Base-by-base conservation (phyloP, 2,113 vertebrate genomes). In the Asarcornis scutulata region DNA sequence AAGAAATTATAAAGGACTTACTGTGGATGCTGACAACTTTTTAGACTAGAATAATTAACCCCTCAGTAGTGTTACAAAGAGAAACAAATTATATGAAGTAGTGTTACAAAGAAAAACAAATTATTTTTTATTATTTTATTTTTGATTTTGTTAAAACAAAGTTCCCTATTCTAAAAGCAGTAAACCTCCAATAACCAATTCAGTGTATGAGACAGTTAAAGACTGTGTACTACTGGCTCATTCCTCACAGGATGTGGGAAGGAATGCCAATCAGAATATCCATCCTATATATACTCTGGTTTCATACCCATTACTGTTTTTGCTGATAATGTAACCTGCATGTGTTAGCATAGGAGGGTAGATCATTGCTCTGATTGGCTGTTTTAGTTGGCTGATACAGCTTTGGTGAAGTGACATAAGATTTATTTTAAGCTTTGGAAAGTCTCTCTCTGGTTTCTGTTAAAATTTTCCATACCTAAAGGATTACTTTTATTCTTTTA, bases 401-500 rank as follows among this genome's bases (percentile, higher is more conserved):
- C n/a, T 78, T 36, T 75, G 74, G 22, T 34, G 62, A 82, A 67
- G 81, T 55, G 22, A 26, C 1, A 1, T n/a, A 5, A 82, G 17
- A 58, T 71, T 50, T 66, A 69, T 6, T 53, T 32, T 66, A 71
- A 36, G 3, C 3, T 84, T 74, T 81, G 8, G 50, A 77, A 88
- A 66, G 7, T 40, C 15, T 16, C 14, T 78, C 1, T 1, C 2
- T 36, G 44, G 75, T 66, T 59, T 14, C 21, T 44, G 6, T 55
- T 50, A 38, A 29, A 42, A 38, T 58, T 1, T 0, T 16, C 31
- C 50, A 15, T 50, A 59, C 1, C 17, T 36, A 64, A 64, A 40
- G 17, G 62, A 20, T 29, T 72, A 18, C n/a, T 34, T 34, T 2
- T 27, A 22, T 4, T 73, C 52, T 74, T 88, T 78, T 29, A 46